Percentiles rank a stretch among this genome's conserved stretches.
phyloP scores from a whole-genome alignment of 2,113 vertebrate species.

The Lophochroa leadbeateri region DNA sequence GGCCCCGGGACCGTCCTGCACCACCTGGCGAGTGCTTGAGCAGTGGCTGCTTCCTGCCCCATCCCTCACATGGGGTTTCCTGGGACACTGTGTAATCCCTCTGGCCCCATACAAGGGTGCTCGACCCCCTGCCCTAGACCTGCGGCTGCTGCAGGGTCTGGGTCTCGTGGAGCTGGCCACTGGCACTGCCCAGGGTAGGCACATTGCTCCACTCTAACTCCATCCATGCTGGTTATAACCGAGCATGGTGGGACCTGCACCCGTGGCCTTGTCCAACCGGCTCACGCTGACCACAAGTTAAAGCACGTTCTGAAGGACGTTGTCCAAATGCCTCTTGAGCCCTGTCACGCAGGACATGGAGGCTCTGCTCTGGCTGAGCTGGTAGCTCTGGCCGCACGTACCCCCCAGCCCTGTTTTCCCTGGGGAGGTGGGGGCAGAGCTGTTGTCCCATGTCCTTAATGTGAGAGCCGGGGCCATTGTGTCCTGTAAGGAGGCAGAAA shows the following conservation, averaged over 20 bases:
- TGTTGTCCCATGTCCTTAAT: neutral
- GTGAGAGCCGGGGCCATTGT: neutral
- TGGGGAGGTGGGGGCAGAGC: neutral
- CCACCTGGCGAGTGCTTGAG: neutral
- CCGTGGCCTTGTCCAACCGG: fast-evolving
- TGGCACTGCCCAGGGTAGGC: too few species aligned
- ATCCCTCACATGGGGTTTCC: neutral
- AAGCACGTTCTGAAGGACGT: neutral
- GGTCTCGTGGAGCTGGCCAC: too few species aligned
- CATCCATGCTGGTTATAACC: neutral
- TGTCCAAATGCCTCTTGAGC: neutral
- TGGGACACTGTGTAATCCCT: neutral
- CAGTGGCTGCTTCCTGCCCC: too few species aligned
- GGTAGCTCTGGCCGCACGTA: neutral
- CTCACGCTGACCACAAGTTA: neutral
- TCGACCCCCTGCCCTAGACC: neutral
- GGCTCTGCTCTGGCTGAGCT: neutral
- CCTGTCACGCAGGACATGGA: neutral
- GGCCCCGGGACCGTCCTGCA: fast-evolving
- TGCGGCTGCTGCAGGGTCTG: neutral
- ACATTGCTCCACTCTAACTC: too few species aligned
- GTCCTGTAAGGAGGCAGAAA: neutral
- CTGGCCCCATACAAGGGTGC: fast-evolving
- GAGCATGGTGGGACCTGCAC: too few species aligned
- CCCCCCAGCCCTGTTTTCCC: neutral